Evolutionary conservation across 2,797 vertebrate species (phyloP), one percentile per base, ranked within the genome.

Genomic region (Nyctalus aviator): DNA sequence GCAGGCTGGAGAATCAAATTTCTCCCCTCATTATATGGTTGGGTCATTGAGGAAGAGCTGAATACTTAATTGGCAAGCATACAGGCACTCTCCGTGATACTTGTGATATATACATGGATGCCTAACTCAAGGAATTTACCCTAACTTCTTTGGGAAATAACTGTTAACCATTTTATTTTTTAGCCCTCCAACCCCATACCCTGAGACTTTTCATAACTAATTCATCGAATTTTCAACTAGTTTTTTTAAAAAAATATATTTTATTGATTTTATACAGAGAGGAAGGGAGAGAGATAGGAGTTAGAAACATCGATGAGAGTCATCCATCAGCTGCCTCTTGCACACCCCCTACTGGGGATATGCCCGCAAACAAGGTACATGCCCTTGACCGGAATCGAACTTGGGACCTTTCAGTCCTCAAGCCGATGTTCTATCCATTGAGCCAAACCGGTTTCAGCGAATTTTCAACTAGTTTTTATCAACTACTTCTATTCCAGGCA

Each of bases 401-500:
- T n/a, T n/a, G n/a, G n/a, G n/a, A n/a, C n/a, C n/a, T n/a, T n/a
- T n/a, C n/a, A n/a, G n/a, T n/a, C n/a, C n/a, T n/a, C n/a, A n/a
- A n/a, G n/a, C n/a, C n/a, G n/a, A n/a, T n/a, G n/a, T n/a, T n/a
- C n/a, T n/a, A n/a, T n/a, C n/a, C n/a, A n/a, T n/a, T n/a, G n/a
- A n/a, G n/a, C n/a, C n/a, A n/a, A n/a, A n/a, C n/a, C n/a, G n/a
- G n/a, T n/a, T 66, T 86, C 20, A 84, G 2, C 64, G 4, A 71
- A 72, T 76, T 93, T 94, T 81, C 77, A 95, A 77, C 41, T 92
- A 81, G 59, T 85, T 94, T 78, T 78, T 69, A 79, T 76, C 72
- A 84, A 93, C 44, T 79, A 64, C 4, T 87, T 87, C 27, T n/a
- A 15, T 91, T 25, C 30, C 48, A 93, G 30, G 25, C 84, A 62